Base-by-base conservation (phyloP, 2,113 vertebrate species). In the Toxotes chatareus region DNA sequence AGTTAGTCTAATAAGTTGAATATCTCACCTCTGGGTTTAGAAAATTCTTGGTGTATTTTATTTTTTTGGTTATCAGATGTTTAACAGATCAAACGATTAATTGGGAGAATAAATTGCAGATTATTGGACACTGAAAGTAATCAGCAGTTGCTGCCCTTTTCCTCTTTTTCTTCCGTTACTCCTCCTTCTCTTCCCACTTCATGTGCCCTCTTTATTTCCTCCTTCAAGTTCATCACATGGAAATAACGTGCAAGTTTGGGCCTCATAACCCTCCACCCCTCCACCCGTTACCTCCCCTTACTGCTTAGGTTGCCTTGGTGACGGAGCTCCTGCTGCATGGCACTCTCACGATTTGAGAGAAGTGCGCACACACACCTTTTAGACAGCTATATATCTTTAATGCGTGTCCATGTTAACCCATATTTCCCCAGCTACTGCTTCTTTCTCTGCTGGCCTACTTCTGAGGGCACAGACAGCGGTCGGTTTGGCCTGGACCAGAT, bases 381-480 rank as follows among this genome's bases (percentile, higher is more conserved):
- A 64, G 32, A 65, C 55, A 47, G 38, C 60, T 85, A 27, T 87
- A 21, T 80, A 71, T 86, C 59, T 90, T 87, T 88, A 89, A 82
- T 79, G 65, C n/a, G 55, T 51, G 66, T 49, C 62, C 69, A 67
- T 57, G 16, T 86, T 73, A 68, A 86, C 57, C 32, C 57, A 4
- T 34, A 27, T 82, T 56, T 77, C 23, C 66, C 32, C 31, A 7
- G 76, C 46, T 21, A 44, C 59, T 19, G 79, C 73, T 38, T 21
- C 63, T 80, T 34, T 61, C 51, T 4, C 49, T n/a, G 81, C 46
- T 86, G 90, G 77, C 91, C 90, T 89, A 86, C 81, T 89, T 91
- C 69, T 82, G 73, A 57, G 36, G 40, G 46, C 4, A n/a, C 46
- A 36, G 7, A 49, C 9, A 73, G 68, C 0, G 5, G 77, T 49